phyloP scores from a whole-genome alignment of 37 sponge, comb jelly and placozoan genomes.

The Haliclona indistincta region DNA sequence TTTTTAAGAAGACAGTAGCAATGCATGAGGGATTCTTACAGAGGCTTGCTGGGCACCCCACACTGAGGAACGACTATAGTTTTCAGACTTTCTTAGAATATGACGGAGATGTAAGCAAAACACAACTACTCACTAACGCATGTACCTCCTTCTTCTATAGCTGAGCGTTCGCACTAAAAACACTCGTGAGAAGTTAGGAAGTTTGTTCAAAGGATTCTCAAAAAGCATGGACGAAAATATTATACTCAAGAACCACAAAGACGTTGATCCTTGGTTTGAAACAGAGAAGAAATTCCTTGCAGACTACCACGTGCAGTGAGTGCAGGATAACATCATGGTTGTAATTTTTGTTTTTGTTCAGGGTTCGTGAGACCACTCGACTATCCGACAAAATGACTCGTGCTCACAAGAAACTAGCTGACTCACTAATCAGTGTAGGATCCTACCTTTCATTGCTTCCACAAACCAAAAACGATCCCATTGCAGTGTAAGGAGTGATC shows the following conservation, averaged over 20 bases:
- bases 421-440: slow-evolving; percentile 67
- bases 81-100: slow-evolving; percentile 94
- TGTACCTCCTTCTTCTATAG: slow-evolving; percentile 53
- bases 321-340: background rate
- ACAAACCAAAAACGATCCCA: slow-evolving; percentile 49
- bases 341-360: slow-evolving; percentile 8
- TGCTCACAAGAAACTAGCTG: slow-evolving; percentile 76
- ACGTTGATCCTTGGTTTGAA: slow-evolving; percentile 88
- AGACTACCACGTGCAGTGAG: slow-evolving; percentile 77
- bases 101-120: slow-evolving; percentile 82
- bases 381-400: slow-evolving; percentile 47
- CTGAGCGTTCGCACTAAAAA: slow-evolving; percentile 87
- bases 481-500: slow-evolving; percentile 41
- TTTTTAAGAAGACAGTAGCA: slow-evolving; percentile 99
- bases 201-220: slow-evolving; percentile 84
- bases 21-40: slow-evolving; percentile 97
- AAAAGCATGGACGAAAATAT: slow-evolving; percentile 92
- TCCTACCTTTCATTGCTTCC: slow-evolving; percentile 42
- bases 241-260: slow-evolving; percentile 78
- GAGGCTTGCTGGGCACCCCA: slow-evolving; percentile 83
- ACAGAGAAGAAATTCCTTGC: slow-evolving; percentile 72
- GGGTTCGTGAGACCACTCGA: slow-evolving; percentile 63
- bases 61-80: slow-evolving; percentile 78
- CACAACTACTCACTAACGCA: too few species aligned
- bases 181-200: slow-evolving; percentile 84